phyloP scores from a whole-genome alignment of 2,888 invertebrate species.

The Tillus elongatus region DNA sequence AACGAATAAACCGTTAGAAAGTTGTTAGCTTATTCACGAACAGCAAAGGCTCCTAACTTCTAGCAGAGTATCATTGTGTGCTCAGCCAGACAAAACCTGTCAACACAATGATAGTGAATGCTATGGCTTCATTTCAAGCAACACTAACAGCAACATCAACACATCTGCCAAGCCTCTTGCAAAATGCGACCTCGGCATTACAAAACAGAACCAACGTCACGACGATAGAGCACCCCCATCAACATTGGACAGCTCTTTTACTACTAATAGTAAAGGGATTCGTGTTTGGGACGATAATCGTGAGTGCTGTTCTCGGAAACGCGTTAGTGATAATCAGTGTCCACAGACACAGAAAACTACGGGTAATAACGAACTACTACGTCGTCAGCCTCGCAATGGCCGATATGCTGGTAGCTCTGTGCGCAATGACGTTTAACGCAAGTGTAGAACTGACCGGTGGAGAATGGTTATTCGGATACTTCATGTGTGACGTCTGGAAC shows the following conservation, averaged over 20 bases:
- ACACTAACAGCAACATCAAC: constrained; percentile 34
- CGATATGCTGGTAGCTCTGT: constrained; percentile 83
- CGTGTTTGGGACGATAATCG: constrained; percentile 77
- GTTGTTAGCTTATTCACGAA: too few relatives aligned
- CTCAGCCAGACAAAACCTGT: constrained; percentile 8
- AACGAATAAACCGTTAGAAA: too few relatives aligned
- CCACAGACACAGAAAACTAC: constrained; percentile 66
- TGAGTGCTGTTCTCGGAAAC: constrained; percentile 85
- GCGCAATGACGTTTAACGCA: constrained; percentile 89
- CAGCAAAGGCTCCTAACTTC: too few relatives aligned
- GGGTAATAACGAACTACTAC: constrained; percentile 91
- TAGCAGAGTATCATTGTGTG: too few relatives aligned
- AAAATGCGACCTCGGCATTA: constrained; percentile 25
- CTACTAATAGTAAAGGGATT: constrained; percentile 63
- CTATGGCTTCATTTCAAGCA: constrained; percentile 40
- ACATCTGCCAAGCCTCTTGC: constrained; percentile 25
- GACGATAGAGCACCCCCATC: constrained; percentile 33
- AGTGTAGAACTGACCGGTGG: constrained; percentile 73
- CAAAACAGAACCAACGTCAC: constrained; percentile 32
- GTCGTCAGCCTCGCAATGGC: constrained; percentile 91
- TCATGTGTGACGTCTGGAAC: constrained; percentile 93
- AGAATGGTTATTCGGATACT: constrained; percentile 78
- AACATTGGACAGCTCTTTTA: constrained; percentile 48
- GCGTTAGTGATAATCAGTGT: constrained; percentile 82
- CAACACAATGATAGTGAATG: constrained; percentile 40